phyloP scores from a whole-genome alignment of 1,140 invertebrate species.

The Meloidogyne exigua region DNA sequence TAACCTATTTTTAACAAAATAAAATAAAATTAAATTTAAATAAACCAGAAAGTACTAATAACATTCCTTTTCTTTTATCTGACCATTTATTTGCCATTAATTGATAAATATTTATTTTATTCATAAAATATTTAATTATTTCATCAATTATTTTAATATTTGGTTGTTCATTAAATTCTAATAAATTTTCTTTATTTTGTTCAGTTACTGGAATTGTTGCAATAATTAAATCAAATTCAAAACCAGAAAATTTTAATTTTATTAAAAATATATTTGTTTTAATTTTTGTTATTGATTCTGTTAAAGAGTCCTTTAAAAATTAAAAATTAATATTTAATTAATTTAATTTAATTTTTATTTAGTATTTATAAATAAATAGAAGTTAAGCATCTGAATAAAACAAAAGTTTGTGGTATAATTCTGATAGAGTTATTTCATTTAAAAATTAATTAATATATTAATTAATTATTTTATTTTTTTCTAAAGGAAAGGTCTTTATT shows the following conservation, averaged over 20 bases:
- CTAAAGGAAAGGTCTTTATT: too few species aligned
- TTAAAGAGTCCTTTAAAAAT: not conserved
- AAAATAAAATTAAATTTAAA: too few species aligned
- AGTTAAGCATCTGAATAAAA: too few species aligned
- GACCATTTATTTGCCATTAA: not conserved
- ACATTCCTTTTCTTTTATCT: not conserved
- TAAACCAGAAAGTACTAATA: not conserved
- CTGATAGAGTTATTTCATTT: too few species aligned
- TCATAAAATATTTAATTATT: not conserved
- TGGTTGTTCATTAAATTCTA: not conserved
- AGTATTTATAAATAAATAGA: too few species aligned
- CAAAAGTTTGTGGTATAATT: too few species aligned
- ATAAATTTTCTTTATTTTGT: not conserved
- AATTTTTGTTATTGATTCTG: not conserved
- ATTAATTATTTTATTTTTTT: too few species aligned
- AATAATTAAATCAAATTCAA: not conserved
- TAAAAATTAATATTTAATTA: not conserved
- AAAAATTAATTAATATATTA: too few species aligned
- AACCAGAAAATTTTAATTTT: not conserved
- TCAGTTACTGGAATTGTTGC: not conserved
- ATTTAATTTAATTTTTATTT: too few species aligned
- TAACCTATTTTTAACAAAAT: not conserved
- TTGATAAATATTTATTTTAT: not conserved
- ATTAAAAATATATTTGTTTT: not conserved
- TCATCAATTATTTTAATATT: not conserved